Conservation (phyloP, 1,140 invertebrate genomes). For the Holotrichia oblita region DNA sequence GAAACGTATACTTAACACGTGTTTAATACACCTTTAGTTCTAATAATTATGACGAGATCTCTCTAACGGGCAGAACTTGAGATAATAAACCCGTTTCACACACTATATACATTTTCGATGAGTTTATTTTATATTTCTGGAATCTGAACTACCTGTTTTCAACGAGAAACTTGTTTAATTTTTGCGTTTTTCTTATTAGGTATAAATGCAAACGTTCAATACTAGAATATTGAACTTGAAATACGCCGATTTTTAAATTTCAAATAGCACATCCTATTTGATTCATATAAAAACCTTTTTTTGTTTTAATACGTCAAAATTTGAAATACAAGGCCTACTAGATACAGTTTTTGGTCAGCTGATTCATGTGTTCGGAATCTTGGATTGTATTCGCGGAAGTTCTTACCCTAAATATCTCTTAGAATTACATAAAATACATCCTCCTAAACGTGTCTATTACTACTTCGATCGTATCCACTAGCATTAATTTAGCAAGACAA, state of each 20-base stretch:
- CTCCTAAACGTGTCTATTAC: neutral
- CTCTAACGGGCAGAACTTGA: neutral
- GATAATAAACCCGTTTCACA: neutral
- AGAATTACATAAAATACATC: neutral
- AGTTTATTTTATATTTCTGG: neutral
- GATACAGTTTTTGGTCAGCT: slow-evolving; percentile 36
- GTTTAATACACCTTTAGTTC: neutral
- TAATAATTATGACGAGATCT: neutral
- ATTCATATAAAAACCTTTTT: neutral
- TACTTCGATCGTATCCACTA: neutral
- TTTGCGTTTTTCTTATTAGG: neutral
- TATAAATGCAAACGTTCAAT: neutral
- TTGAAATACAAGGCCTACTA: neutral
- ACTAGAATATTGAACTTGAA: no score
- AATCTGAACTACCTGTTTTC: neutral
- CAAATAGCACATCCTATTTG: no score
- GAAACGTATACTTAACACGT: neutral
- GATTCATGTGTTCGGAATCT: slow-evolving; percentile 37
- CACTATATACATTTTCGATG: neutral
- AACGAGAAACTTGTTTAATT: neutral
- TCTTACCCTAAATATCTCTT: neutral
- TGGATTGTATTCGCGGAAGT: slow-evolving; percentile 26
- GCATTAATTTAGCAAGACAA: slow-evolving; percentile 7
- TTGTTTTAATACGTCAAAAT: neutral
- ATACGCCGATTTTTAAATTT: no score